These are phyloP conservation scores for Meriones unguiculatus DNA, from an alignment of 2,113 vertebrate genomes.

Conservation along the genomic window DNA sequence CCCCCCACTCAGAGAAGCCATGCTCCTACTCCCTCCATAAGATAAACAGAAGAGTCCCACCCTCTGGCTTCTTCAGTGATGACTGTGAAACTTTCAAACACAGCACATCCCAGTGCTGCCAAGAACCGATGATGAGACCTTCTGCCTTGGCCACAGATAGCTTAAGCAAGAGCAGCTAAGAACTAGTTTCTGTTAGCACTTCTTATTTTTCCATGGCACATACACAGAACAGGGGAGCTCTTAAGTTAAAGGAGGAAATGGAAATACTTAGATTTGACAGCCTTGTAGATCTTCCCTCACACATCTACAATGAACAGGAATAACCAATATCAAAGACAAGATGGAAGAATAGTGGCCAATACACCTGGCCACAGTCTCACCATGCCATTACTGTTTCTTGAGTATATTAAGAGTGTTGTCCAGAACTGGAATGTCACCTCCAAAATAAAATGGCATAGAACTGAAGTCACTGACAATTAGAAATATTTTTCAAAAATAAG, in stretches of 20 bases:
- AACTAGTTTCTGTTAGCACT: neutral
- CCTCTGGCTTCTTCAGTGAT: neutral
- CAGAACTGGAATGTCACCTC: neutral
- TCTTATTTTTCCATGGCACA: neutral
- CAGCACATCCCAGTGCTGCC: neutral
- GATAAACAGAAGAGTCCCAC: neutral
- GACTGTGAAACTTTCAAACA: neutral
- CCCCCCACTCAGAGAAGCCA: neutral
- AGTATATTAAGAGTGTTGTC: accelerated
- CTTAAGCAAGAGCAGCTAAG: neutral
- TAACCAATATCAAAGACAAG: neutral
- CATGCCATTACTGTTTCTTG: accelerated
- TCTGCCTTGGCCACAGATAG: neutral
- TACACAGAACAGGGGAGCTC: neutral
- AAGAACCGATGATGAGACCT: neutral
- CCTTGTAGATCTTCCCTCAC: neutral
- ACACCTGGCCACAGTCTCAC: neutral
- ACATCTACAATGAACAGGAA: neutral
- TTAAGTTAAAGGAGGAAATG: neutral
- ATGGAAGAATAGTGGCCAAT: neutral
- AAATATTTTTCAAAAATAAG: slow-evolving; percentile 9
- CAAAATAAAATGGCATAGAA: neutral
- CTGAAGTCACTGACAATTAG: neutral
- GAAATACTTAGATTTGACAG: neutral
- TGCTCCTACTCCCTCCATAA: neutral